Base-by-base conservation (phyloP, 2,888 invertebrate species). In the Buathra laborator region DNA sequence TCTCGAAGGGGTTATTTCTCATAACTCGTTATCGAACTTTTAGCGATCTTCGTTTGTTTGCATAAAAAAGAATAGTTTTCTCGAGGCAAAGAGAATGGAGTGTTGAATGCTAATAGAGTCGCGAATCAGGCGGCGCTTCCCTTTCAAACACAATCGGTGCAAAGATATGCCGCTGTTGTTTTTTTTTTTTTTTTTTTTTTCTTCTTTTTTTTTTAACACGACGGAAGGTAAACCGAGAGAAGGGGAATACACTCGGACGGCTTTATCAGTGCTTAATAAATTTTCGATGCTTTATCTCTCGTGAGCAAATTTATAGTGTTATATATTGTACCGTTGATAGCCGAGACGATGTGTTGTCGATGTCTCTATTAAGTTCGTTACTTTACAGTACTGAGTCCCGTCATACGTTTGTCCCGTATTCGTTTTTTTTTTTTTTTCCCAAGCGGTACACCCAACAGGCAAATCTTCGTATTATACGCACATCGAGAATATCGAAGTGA, bases 281-380 rank as follows among this genome's bases (percentile, higher is more conserved):
- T 84, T 78, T 84, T 12, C 9, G 68, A 71, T 74, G 48, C 83
- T 80, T 87, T 84, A 87, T 87, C 87, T 83, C 43, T 75, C 72
- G 32, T 12, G 79, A 53, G 79, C 79, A 74, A 90, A 91, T 92
- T 92, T 89, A 89, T 79, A 85, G 77, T 84, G 74, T 88, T 85
- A 88, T 87, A 90, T 88, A 90, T 88, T 78, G 68, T 82, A 62
- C 76, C 85, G 88, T 89, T 90, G 89, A 87, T 87, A 84, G 48
- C 86, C 86, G 85, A 37, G 43, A 32, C 66, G 29, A 66, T 56
- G 68, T 51, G 59, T 68, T 75, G 44, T 75, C 66, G n/a, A 74
- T 79, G 43, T 68, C 43, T 74, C 78, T 43, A 44, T 62, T 32
- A 3, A 64, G 14, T 51, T 16, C 67, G 59, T 12, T 37, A 12